These are phyloP conservation scores for Bembecia ichneumoniformis DNA, from an alignment of 2,888 invertebrate genomes.

Conservation along the genomic window DNA sequence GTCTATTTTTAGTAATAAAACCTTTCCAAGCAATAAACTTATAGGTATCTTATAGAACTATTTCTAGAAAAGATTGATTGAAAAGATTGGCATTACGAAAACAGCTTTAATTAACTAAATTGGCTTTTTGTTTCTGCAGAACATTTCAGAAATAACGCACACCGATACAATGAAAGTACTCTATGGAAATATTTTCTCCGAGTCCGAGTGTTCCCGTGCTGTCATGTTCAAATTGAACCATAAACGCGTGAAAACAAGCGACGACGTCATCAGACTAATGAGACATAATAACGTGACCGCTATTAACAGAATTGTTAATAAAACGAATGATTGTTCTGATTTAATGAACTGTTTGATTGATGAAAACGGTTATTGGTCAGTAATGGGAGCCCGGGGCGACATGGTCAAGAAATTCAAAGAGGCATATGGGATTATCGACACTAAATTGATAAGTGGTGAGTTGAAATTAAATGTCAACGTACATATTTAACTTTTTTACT, in stretches of 20 bases:
- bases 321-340: constrained; percentile 24
- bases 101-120: no score
- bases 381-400: constrained; percentile 52
- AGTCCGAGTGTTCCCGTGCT: constrained; percentile 46
- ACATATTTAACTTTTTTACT: no score
- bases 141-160: constrained; percentile 47
- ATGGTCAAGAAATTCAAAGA: constrained; percentile 31
- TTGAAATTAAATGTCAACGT: constrained; percentile 3
- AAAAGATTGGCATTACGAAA: no score
- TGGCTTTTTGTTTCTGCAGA: constrained; percentile 27
- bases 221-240: constrained; percentile 42
- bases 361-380: constrained; percentile 41
- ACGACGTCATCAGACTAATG: constrained; percentile 51
- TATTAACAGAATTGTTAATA: constrained; percentile 29
- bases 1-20: no score
- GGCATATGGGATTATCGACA: constrained; percentile 70
- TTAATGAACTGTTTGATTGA: constrained; percentile 34
- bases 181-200: constrained; percentile 48
- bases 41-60: no score
- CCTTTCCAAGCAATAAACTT: no score
- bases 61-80: no score
- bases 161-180: constrained; percentile 41
- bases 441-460: constrained; percentile 65
- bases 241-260: constrained; percentile 49
- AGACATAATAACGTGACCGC: constrained; percentile 51